Conservation (phyloP, 2,888 invertebrate species). For the Cosmorhoe ocellata region DNA sequence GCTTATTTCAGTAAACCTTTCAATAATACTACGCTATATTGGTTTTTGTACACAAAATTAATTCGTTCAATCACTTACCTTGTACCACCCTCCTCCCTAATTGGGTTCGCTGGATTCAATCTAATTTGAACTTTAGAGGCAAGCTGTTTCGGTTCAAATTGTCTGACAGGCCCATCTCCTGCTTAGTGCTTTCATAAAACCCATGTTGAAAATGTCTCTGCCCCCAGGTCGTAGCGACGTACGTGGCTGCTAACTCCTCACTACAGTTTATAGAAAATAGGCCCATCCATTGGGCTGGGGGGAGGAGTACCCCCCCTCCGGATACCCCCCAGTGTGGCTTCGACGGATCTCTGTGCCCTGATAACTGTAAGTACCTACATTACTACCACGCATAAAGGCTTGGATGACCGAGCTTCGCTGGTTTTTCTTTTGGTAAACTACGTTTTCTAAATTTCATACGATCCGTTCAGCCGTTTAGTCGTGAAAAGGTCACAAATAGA, state of each 20-base stretch:
- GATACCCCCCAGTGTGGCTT: conserved; percentile 97
- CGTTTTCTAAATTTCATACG: too few species aligned
- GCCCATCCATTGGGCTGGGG: conserved; percentile 94
- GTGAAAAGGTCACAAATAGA: too few species aligned
- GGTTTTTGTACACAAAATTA: background rate
- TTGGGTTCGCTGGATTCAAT: too few species aligned
- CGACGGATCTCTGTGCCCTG: conserved; percentile 94
- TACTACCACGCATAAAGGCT: background rate
- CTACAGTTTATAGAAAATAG: conserved; percentile 88
- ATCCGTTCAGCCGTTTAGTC: too few species aligned
- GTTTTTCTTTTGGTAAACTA: too few species aligned
- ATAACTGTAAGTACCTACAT: conserved; percentile 83
- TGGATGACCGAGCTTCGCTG: too few species aligned
- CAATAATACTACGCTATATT: conserved; percentile 11
- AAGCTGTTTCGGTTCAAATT: too few species aligned
- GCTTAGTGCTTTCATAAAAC: too few species aligned
- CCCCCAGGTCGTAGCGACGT: conserved; percentile 93
- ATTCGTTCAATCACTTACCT: too few species aligned
- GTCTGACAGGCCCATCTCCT: too few species aligned
- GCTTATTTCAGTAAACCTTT: conserved; percentile 3
- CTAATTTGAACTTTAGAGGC: too few species aligned
- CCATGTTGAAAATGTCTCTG: conserved; percentile 35
- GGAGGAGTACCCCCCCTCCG: conserved; percentile 87
- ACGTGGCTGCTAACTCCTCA: conserved; percentile 90
- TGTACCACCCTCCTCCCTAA: too few species aligned